Evolutionary conservation across 2,113 vertebrate species (phyloP).

Genomic region (Mirza zaza): DNA sequence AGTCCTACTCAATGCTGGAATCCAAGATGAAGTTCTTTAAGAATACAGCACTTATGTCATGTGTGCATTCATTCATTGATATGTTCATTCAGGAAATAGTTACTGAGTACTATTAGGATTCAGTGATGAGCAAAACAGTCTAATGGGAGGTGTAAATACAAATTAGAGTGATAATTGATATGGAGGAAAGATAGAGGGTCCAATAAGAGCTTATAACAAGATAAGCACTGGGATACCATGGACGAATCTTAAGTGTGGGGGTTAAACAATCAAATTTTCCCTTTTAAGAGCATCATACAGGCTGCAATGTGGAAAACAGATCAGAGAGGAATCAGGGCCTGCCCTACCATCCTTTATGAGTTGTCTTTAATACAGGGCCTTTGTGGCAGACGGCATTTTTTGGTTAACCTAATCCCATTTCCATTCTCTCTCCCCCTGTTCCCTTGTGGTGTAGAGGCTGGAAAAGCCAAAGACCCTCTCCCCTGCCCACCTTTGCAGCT

Average conservation of each 20-base stretch:
- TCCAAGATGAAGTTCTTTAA: conserved; percentile 1
- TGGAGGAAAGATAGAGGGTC: not conserved
- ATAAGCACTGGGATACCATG: not conserved
- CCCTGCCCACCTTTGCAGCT: not conserved
- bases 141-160: not conserved
- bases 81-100: not conserved
- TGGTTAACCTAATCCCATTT: not conserved
- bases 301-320: not conserved
- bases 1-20: not conserved
- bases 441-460: not conserved
- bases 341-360: not conserved
- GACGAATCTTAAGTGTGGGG: not conserved
- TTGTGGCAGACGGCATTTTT: not conserved
- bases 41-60: not conserved
- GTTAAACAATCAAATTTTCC: not conserved
- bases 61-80: not conserved
- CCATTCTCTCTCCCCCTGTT: not conserved
- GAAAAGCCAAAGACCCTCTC: not conserved
- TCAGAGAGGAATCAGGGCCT: not conserved
- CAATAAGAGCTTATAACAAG: not conserved
- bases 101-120: not conserved
- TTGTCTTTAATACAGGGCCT: not conserved
- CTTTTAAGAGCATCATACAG: not conserved
- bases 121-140: not conserved
- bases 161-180: not conserved